Percentiles rank a stretch among this genome's conserved stretches.
Conservation (phyloP, 2,797 vertebrate genomes). For the Enteromius anoplus region DNA sequence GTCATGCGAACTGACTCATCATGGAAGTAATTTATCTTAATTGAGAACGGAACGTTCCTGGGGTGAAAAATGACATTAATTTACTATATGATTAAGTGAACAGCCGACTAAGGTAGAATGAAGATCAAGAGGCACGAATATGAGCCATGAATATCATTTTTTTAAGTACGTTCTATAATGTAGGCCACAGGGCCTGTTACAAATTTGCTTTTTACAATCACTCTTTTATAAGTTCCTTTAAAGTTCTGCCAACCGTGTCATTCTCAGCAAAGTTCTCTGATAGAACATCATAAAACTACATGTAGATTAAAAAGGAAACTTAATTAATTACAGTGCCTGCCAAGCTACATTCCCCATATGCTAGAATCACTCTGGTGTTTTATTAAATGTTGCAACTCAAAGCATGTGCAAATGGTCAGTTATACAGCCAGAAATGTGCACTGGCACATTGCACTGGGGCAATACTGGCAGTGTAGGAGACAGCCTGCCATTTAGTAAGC, state of each 20-base stretch:
- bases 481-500: slow-evolving; percentile 46
- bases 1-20: slow-evolving; percentile 39
- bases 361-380: slow-evolving; percentile 42
- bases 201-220: slow-evolving; percentile 1
- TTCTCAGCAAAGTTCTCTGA: slow-evolving; percentile 30
- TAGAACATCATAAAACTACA: slow-evolving; percentile 42
- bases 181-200: slow-evolving; percentile 29
- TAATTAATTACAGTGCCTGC: slow-evolving; percentile 44
- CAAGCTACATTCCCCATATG: slow-evolving; percentile 51
- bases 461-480: slow-evolving; percentile 10
- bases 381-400: slow-evolving; percentile 44
- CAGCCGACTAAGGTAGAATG: slow-evolving; percentile 41
- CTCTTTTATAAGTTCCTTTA: slow-evolving; percentile 28
- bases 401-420: slow-evolving; percentile 40
- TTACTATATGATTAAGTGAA: slow-evolving; percentile 39
- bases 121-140: slow-evolving; percentile 28
- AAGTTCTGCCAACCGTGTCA: slow-evolving; percentile 26
- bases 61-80: slow-evolving; percentile 50
- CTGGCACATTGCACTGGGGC: slow-evolving; percentile 30
- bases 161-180: background rate
- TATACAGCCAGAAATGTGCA: slow-evolving; percentile 35
- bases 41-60: slow-evolving; percentile 46
- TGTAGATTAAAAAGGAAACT: slow-evolving; percentile 31
- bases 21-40: slow-evolving; percentile 47
- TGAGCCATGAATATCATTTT: slow-evolving; percentile 21